Evolutionary conservation across 2,888 invertebrate species (phyloP).

Genomic region (Pimpla rufipes): DNA sequence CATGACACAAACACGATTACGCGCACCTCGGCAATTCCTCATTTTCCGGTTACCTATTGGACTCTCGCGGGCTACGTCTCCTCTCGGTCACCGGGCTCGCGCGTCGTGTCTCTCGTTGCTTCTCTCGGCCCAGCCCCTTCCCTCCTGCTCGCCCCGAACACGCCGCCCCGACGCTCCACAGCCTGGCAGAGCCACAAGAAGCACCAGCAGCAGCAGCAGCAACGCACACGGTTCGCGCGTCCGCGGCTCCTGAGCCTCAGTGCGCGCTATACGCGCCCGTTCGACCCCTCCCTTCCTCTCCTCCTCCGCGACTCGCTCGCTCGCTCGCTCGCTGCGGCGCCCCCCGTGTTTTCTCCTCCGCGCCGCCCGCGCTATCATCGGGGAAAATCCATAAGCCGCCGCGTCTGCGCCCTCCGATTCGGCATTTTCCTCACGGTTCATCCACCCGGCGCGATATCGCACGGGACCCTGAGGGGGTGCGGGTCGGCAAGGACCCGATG

Average conservation of each 20-base stretch:
- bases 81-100: neutral
- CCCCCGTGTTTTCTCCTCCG: too few species aligned
- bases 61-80: too few species aligned
- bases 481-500: conserved; percentile 36
- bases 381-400: conserved; percentile 84
- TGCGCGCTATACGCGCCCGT: conserved; percentile 55
- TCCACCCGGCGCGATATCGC: conserved; percentile 37
- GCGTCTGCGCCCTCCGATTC: conserved; percentile 81
- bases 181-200: too few species aligned
- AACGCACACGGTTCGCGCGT: conserved; percentile 49
- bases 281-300: conserved; percentile 65
- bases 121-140: conserved; percentile 73
- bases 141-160: conserved; percentile 67
- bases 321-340: too few species aligned
- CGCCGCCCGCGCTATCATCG: too few species aligned
- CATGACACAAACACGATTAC: conserved; percentile 73
- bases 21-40: conserved; percentile 68
- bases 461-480: neutral
- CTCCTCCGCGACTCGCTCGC: too few species aligned
- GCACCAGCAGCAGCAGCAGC: conserved; percentile 44
- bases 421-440: conserved; percentile 53
- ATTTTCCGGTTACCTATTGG: too few species aligned
- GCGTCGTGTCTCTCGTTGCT: conserved; percentile 17
- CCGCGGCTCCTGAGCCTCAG: conserved; percentile 45
- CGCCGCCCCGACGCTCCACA: conserved; percentile 15